Base-by-base conservation (phyloP, 2,797 vertebrate species). In the Helostoma temminkii region DNA sequence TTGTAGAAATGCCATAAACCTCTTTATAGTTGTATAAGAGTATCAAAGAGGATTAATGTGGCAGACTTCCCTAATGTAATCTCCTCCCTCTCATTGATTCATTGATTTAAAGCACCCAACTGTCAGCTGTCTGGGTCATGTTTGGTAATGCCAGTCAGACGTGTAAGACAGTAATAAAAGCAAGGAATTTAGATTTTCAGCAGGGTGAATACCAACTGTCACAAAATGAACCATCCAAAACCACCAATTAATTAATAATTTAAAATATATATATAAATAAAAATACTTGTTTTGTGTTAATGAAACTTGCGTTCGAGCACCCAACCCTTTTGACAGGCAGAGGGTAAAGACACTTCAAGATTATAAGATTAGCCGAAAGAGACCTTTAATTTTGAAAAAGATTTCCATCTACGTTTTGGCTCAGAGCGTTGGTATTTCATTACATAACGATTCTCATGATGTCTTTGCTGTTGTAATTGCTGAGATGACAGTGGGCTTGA, bases 21-120 rank as follows among this genome's bases (percentile, higher is more conserved):
- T 89, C 58, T 82, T 91, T 71, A 62, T 73, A 66, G 72, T 85
- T 92, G 79, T 89, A 56, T 87, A 86, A 86, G 71, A 83, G 73
- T 74, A 80, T 76, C 63, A 72, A 88, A 83, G 68, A 80, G 85
- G 84, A 91, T 92, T 92, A 90, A 74, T 58, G 67, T 14, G 30
- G 48, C 59, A 79, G 76, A 93, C 89, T 86, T 79, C 86, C 74
- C 88, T 74, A 71, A 64, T 19, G 69, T 86, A 85, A 79, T 83
- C 80, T 85, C 62, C 83, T 89, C 52, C 72, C 36, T 53, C 39
- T 12, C 32, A 34, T 56, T 43, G 41, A 59, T 67, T 56, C 56
- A 66, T 42, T 39, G 69, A 80, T 60, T 76, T 61, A 47, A 37
- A 72, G 74, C 56, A 30, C 9, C 45, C 25, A 47, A 53, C 54